These are phyloP conservation scores for Orchestia grillus DNA, from an alignment of 1,140 invertebrate species.

Conservation along the genomic window DNA sequence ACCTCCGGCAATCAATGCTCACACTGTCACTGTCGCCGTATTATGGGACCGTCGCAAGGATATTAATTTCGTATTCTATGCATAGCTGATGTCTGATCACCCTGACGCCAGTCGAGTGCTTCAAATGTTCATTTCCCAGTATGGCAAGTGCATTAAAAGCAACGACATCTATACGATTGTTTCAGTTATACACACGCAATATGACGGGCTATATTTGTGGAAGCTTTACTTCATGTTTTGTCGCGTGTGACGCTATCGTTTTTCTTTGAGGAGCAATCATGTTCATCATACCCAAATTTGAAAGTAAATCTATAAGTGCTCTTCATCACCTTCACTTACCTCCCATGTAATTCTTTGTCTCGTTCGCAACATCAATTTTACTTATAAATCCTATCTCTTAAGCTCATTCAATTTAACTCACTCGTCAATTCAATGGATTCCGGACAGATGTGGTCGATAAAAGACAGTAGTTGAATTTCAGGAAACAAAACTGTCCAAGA, in stretches of 20 bases:
- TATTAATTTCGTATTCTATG: conserved; percentile 39
- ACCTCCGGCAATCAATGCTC: neutral
- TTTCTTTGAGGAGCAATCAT: neutral
- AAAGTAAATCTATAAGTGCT: neutral
- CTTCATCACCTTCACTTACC: neutral
- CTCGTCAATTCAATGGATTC: neutral
- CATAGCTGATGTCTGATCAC: neutral
- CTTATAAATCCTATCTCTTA: neutral
- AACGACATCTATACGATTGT: neutral
- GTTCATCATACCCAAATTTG: neutral
- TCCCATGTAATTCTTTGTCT: neutral
- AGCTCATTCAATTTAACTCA: neutral
- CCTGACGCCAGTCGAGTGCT: neutral
- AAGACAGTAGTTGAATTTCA: neutral
- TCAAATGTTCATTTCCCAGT: neutral
- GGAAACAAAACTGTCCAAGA: neutral
- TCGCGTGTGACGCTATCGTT: neutral
- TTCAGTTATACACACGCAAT: neutral
- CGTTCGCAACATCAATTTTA: neutral
- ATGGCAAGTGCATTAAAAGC: neutral
- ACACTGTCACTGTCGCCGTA: neutral
- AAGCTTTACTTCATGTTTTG: neutral
- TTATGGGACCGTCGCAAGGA: neutral
- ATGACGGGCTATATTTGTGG: neutral
- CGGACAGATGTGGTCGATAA: neutral